Evolutionary conservation across 92 coral and sea anemone species (phyloP), one percentile per base, ranked within the genome.

Genomic region (Paramuricea clavata): DNA sequence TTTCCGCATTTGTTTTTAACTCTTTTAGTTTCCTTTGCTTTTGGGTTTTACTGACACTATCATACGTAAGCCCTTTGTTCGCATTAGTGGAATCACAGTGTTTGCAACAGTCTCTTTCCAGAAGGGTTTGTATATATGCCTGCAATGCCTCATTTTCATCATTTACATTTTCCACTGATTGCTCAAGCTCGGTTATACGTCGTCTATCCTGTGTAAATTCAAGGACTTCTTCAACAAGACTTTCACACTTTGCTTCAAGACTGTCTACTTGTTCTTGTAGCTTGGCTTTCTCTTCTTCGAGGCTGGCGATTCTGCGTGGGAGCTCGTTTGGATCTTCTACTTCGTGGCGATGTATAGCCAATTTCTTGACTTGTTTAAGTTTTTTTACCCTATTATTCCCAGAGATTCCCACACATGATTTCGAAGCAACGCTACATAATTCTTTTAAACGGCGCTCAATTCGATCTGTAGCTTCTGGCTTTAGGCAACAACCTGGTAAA

Each of bases 1-100:
- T 83, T 32, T 83, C 87, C 30, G 87, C 87, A 47, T 69, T 83
- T 26, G 49, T 83, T 22, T 69, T 83, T 27, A 83, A 78, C 44
- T 69, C 67, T 69, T 69, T 70, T 47, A 83, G n/a, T 27, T 83
- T 83, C 44, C 87, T 3, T 69, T 83, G 87, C 52, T 71, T 69
- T 39, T 83, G 87, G 62, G 79, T 82, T 36, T 36, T 43, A 44
- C 87, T 67, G 12, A 82, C 79, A 13, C 1, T 41, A 22, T 82
- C 42, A 34, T 34, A 67, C 0, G 76, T 67, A 27, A 9, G 12
- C 16, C 87, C 79, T 25, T 67, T 82, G 36, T 82, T 82, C 1
- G 5, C 15, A 12, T 35, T 36, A 19, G 87, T 17, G 16, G 76
- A 82, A 32, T 82, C 64, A 47, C 87, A 36, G 87, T 82, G 75